These are phyloP conservation scores for Hepsetus odoe DNA, from an alignment of 2,113 vertebrate genomes.

Conservation along the genomic window DNA sequence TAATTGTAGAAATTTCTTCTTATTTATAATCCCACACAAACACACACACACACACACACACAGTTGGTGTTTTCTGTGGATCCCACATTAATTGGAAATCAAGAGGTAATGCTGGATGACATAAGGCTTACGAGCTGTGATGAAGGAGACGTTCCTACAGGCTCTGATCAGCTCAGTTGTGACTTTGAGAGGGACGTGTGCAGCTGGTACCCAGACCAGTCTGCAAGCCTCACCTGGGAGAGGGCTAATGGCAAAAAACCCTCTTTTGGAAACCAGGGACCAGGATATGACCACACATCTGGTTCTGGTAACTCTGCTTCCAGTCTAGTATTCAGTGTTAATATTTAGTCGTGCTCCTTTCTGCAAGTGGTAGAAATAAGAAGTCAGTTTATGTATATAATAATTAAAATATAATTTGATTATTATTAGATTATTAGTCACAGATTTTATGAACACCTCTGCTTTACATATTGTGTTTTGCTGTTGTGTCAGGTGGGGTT, in stretches of 20 bases:
- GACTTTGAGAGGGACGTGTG: conserved; percentile 72
- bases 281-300: conserved; percentile 58
- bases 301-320: conserved; percentile 59
- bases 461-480: background rate
- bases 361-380: no score
- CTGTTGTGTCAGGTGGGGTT: background rate
- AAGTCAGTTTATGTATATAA: no score
- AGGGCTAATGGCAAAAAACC: conserved; percentile 4
- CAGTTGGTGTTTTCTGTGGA: conserved; percentile 64
- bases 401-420: no score
- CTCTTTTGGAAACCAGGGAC: background rate
- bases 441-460: no score
- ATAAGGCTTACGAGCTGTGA: conserved; percentile 66
- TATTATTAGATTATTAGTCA: no score
- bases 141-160: conserved; percentile 66
- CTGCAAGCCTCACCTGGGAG: conserved; percentile 63
- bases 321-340: background rate
- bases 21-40: conserved; percentile 27
- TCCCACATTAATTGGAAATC: accelerated
- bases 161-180: conserved; percentile 69
- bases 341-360: no score
- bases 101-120: conserved; percentile 73
- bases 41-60: background rate
- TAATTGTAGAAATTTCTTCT: background rate
- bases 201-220: conserved; percentile 73